Evolutionary conservation across 2,888 invertebrate species (phyloP).

Genomic region (Strigamia transsilvanica): DNA sequence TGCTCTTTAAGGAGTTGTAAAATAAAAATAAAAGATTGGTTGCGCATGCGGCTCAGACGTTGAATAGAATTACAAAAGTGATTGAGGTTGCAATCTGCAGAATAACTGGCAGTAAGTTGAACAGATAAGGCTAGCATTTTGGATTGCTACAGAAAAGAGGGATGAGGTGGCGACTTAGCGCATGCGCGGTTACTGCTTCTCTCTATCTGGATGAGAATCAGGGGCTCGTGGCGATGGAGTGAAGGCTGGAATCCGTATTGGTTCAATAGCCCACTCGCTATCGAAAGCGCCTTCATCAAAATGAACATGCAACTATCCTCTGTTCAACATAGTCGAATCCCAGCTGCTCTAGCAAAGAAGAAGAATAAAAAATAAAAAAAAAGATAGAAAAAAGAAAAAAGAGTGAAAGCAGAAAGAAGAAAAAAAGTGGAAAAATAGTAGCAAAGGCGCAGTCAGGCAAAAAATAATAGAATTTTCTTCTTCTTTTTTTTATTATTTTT

Average conservation of each 20-base stretch:
- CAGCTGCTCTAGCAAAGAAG: constrained; percentile 38
- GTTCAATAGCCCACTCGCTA: constrained; percentile 44
- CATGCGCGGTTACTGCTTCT: constrained; percentile 17
- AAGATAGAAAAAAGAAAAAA: neutral
- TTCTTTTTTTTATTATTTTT: neutral
- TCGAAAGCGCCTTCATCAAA: constrained; percentile 40
- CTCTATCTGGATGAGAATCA: constrained; percentile 45
- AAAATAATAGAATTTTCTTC: constrained; percentile 46
- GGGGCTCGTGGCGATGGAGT: constrained; percentile 47
- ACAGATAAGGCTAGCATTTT: constrained; percentile 43
- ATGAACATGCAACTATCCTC: constrained; percentile 49
- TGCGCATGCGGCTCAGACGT: neutral
- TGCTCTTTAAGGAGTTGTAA: constrained; percentile 41
- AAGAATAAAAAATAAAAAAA: neutral
- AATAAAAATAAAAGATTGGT: constrained; percentile 22
- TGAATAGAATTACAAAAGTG: constrained; percentile 49
- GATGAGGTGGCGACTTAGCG: constrained; percentile 46
- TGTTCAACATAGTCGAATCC: constrained; percentile 49
- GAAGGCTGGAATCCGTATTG: constrained; percentile 49
- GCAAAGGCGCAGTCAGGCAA: constrained; percentile 47
- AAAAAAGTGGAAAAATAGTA: constrained; percentile 33
- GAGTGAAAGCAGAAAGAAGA: neutral
- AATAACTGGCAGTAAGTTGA: constrained; percentile 47
- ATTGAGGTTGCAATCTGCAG: constrained; percentile 48
- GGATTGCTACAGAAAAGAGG: constrained; percentile 44